phyloP scores from a whole-genome alignment of 2,113 vertebrate genomes.

The Megaceryle torquata region DNA sequence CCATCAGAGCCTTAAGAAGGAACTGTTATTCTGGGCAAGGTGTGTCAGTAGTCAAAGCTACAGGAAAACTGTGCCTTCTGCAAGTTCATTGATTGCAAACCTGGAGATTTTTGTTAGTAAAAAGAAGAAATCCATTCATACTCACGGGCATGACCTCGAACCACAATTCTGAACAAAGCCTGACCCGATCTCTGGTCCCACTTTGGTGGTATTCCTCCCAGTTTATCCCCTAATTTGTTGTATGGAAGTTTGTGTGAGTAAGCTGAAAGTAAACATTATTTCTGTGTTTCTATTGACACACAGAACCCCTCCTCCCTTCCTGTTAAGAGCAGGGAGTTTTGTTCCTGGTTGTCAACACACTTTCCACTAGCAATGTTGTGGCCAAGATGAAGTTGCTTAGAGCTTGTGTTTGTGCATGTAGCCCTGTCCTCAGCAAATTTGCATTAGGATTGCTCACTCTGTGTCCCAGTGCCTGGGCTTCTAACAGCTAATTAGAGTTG shows the following conservation, averaged over 20 bases:
- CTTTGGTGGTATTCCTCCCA: not conserved
- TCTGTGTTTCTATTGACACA: not conserved
- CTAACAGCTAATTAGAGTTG: slow-evolving; percentile 8
- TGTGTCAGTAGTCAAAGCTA: not conserved
- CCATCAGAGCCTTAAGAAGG: not conserved
- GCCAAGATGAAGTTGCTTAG: not conserved
- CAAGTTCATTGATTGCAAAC: not conserved
- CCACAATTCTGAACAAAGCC: not conserved
- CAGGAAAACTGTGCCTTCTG: not conserved
- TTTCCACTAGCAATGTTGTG: not conserved
- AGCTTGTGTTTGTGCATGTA: not conserved
- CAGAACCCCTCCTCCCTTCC: not conserved
- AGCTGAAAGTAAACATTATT: not conserved
- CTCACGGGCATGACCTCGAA: not conserved
- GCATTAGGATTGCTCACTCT: not conserved
- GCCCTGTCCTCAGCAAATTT: not conserved
- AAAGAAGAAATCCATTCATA: not conserved
- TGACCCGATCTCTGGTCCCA: not conserved
- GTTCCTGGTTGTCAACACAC: not conserved
- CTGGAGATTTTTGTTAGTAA: not conserved
- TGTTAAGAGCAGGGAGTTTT: not conserved
- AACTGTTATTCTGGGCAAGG: not conserved
- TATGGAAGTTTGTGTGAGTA: not conserved
- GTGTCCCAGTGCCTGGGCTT: not conserved
- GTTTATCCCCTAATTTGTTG: not conserved